These are phyloP conservation scores for Zhuqinia jingwanae DNA, from an alignment of 2,888 invertebrate genomes.

Conservation along the genomic window DNA sequence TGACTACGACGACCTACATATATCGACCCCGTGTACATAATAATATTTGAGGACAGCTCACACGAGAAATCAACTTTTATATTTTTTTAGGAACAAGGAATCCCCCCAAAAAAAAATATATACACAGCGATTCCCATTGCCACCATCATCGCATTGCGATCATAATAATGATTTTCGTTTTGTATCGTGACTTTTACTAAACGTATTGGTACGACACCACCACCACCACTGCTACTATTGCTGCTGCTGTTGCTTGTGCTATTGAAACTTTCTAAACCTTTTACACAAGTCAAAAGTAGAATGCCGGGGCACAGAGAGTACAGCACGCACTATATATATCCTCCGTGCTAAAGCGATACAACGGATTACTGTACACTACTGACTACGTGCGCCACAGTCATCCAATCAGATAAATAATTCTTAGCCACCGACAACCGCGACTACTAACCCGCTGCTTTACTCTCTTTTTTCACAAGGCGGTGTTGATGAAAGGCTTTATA, in stretches of 20 bases:
- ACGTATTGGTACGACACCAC: no score
- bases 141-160: constrained; percentile 7
- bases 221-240: no score
- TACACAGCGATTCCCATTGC: constrained; percentile 1
- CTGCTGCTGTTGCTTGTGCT: no score
- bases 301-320: no score
- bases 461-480: neutral
- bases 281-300: no score
- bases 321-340: no score
- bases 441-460: constrained; percentile 4
- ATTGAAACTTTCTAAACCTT: no score
- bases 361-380: no score
- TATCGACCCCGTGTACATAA: neutral
- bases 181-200: neutral
- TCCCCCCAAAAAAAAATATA: neutral
- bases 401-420: neutral
- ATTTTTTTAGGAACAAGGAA: neutral
- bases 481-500: constrained; percentile 29
- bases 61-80: constrained; percentile 40
- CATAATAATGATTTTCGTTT: neutral
- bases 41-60: constrained; percentile 23
- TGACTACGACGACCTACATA: neutral
- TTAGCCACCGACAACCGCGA: neutral
- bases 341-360: no score
- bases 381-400: no score